Base-by-base conservation (phyloP, 2,888 invertebrate genomes). In the Agonum fuliginosum region DNA sequence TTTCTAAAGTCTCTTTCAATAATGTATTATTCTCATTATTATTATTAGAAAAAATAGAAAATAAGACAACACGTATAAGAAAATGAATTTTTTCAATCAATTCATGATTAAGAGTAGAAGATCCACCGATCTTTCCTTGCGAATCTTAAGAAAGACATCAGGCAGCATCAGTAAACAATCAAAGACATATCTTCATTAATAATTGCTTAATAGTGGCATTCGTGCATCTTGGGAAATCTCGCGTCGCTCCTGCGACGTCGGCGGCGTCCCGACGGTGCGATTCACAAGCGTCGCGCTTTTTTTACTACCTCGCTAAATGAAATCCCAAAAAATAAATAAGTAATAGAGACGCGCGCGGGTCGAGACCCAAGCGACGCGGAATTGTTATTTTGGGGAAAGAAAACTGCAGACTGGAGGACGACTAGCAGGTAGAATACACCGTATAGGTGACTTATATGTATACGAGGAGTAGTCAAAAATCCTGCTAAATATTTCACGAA, bases 211-310 rank as follows among this genome's bases (percentile, higher is more conserved):
- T 79, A 77, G 77, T 71, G 77, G 51, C 67, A 69, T 43, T 74
- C 73, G 62, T 70, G 78, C 65, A 67, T 74, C 79, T 70, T 43
- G 79, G 79, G 79, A 79, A 79, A 79, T 79, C 79, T 79, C 62
- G 43, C 69, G 76, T 58, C 54, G 24, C 58, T n/a, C n/a, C n/a
- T n/a, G n/a, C n/a, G n/a, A n/a, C n/a, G n/a, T n/a, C n/a, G n/a
- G n/a, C n/a, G n/a, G 34, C 71, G 48, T 79, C 79, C 77, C 79
- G 46, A 41, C 22, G 78, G 79, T 30, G 69, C 78, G 72, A 79
- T 79, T 79, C 74, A 37, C 71, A 37, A 71, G 70, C 77, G 77
- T 34, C 67, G 51, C 54, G 62, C 72, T 67, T 78, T 78, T 79
- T 75, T 75, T 78, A 79, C 69, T 62, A 51, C 51, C 72, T 48